Evolutionary conservation across 2,888 invertebrate genomes (phyloP), one percentile per base, ranked within the genome.

Genomic region (Mallateleia sp.): DNA sequence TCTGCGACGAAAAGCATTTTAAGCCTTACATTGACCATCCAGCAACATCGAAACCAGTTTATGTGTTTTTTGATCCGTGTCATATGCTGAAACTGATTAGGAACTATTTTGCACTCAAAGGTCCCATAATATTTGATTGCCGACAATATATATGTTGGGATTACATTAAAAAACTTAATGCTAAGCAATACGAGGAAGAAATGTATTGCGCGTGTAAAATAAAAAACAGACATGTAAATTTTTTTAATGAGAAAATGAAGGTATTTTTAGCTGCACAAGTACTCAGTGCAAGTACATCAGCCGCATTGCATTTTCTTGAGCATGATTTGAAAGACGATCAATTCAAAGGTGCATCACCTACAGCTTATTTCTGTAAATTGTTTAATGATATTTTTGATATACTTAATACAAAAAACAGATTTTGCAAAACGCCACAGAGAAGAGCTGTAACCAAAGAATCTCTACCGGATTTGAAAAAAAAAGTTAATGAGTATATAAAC

Each of bases 301-400:
- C 77, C 25, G 90, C 90, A 4, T 74, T 91, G 24, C 32, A 81
- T 15, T 88, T 74, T 62, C 82, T 74, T n/a, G 74, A 72, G 47
- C 11, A 42, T 22, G 81, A 82, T 60, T 72, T 87, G 24, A 66
- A 87, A 47, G 62, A 71, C 18, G 54, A 22, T 8, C 15, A 54
- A 15, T 85, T 86, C 62, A 54, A 45, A 34, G 56, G 54, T 28
- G 45, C 80, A 71, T 11, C 42, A 7, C 18, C 83, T 14, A 89
- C 91, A 20, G 77, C 83, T 15, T n/a, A 52, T 34, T 91, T 91
- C 77, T 88, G 87, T 25, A 20, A 60, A 60, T 69, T 69, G 14
- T 25, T 92, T n/a, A 91, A 92, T 60, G 81, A 90, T 66, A 60
- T 88, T 9, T 91, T 91, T 85, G 91, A 93, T 78, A 71, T 92